These are phyloP conservation scores for Charadrius vociferus DNA, from an alignment of 2,113 vertebrate species.

Conservation along the genomic window DNA sequence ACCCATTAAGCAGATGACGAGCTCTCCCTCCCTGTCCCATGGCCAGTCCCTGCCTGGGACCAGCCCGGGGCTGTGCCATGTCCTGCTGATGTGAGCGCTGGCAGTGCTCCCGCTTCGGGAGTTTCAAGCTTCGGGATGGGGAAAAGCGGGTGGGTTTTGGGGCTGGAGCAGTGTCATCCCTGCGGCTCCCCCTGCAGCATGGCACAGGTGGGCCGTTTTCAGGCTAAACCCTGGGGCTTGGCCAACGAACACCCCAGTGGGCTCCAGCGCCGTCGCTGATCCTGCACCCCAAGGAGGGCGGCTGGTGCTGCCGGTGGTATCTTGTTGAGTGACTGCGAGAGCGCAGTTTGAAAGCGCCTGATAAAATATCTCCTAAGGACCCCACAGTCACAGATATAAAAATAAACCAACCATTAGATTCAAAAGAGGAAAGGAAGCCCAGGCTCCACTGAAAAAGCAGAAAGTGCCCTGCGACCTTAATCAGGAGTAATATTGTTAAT, in stretches of 20 bases:
- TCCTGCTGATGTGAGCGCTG: not conserved
- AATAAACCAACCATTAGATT: not conserved
- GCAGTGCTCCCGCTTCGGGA: accelerated
- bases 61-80: not conserved
- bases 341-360: not conserved
- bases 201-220: accelerated
- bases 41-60: not conserved
- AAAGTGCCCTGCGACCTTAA: not conserved
- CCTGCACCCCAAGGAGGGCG: accelerated
- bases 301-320: accelerated
- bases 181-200: too few relatives aligned
- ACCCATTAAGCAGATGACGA: accelerated
- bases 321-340: not conserved
- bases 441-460: not conserved
- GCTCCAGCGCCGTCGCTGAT: not conserved
- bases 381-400: not conserved
- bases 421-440: not conserved
- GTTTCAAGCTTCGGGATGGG: not conserved
- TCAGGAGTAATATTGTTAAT: not conserved
- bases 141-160: not conserved
- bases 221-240: not conserved
- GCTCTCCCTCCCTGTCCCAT: too few relatives aligned
- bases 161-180: not conserved
- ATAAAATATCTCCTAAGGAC: not conserved
- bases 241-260: accelerated